Conservation (phyloP, 2,113 vertebrate genomes). For the Merops nubicus region DNA sequence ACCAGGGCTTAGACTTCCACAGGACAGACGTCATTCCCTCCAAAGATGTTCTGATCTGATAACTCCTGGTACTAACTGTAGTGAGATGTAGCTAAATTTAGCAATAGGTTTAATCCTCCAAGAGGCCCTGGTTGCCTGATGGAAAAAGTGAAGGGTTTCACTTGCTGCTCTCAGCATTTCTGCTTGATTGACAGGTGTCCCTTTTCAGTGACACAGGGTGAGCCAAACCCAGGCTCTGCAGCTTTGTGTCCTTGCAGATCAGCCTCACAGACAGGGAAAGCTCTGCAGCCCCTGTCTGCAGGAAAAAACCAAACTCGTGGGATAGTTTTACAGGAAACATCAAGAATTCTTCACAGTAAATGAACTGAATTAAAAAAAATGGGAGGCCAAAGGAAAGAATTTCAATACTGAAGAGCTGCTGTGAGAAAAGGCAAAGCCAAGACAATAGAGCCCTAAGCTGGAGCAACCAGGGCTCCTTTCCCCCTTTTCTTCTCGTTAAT, state of each 20-base stretch:
- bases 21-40: conserved; percentile 33
- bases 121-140: conserved; percentile 40
- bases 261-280: not conserved
- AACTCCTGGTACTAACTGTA: conserved; percentile 39
- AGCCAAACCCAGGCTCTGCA: not conserved
- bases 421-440: not conserved
- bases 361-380: not conserved
- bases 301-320: not conserved
- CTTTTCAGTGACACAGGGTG: not conserved
- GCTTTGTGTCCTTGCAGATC: not conserved
- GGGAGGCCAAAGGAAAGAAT: not conserved
- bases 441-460: not conserved
- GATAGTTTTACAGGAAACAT: not conserved
- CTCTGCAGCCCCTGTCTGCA: not conserved
- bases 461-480: not conserved
- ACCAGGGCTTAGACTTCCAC: not conserved
- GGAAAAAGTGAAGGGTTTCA: conserved; percentile 38
- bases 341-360: not conserved
- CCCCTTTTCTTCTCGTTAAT: not conserved
- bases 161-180: conserved; percentile 42
- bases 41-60: conserved; percentile 47
- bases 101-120: conserved; percentile 43
- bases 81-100: conserved; percentile 49
- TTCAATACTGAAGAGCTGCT: not conserved
- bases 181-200: not conserved